Evolutionary conservation across 2,888 invertebrate genomes (phyloP).

Genomic region (Brachypalpus laphriformis): DNA sequence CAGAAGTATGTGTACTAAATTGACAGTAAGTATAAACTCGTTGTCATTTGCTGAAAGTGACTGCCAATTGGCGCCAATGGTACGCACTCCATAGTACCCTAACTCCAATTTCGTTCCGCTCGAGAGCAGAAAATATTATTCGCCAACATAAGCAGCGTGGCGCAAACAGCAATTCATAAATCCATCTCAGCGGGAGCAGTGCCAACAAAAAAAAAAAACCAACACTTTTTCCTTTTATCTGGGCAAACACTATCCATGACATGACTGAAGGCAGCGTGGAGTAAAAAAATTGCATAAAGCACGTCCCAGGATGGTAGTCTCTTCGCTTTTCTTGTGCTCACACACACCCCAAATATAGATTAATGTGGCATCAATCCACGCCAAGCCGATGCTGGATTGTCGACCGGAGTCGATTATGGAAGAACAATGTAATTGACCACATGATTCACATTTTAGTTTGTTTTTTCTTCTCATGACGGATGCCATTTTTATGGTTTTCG

Average conservation of each 20-base stretch:
- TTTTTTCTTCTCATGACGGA: neutral
- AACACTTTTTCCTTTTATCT: neutral
- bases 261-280: slow-evolving; percentile 26
- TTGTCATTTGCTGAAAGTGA: slow-evolving; percentile 43
- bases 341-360: slow-evolving; percentile 50
- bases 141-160: neutral
- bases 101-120: slow-evolving; percentile 57
- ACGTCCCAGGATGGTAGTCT: slow-evolving; percentile 32
- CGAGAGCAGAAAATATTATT: slow-evolving; percentile 35
- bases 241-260: slow-evolving; percentile 12
- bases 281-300: slow-evolving; percentile 61
- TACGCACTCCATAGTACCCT: slow-evolving; percentile 5
- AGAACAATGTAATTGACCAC: slow-evolving; percentile 54
- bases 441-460: slow-evolving; percentile 14
- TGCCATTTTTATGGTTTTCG: slow-evolving; percentile 29
- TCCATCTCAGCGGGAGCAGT: slow-evolving; percentile 48
- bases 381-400: too few species aligned
- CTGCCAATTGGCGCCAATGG: slow-evolving; percentile 63
- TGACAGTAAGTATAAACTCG: slow-evolving; percentile 56
- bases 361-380: slow-evolving; percentile 62
- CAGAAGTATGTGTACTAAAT: slow-evolving; percentile 43
- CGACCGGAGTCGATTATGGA: slow-evolving; percentile 3
- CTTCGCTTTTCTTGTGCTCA: slow-evolving; percentile 2
- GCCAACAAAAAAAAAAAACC: slow-evolving; percentile 3
- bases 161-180: slow-evolving; percentile 48